Base-by-base conservation (phyloP, 37 sponge, comb jelly and placozoan genomes). In the Bolinopsis microptera region DNA sequence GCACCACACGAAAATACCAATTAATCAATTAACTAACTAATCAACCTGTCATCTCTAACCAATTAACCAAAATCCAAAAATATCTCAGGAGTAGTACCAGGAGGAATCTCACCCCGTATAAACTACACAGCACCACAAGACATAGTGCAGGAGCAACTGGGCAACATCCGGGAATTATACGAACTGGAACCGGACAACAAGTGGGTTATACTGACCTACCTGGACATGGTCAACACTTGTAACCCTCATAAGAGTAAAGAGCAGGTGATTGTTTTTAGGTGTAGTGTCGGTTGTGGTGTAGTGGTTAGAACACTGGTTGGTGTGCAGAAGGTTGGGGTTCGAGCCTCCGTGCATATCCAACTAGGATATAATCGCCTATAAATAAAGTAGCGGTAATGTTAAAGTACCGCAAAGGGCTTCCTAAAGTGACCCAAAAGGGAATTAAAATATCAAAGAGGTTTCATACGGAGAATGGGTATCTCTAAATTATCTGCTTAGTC, bases 131-230 rank as follows among this genome's bases (percentile, higher is more conserved):
- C 80, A 27, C 80, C 80, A 9, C 33, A 18, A 0, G 80, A 77
- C 80, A 31, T 77, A 5, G 80, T 77, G 16, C 0, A 27, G 35
- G 80, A 77, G 32, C 80, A 77, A 18, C 80, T 77, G 13, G 80
- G 21, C 18, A 77, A 77, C 80, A 77, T 77, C 34, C 80, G 80
- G 9, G 80, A 77, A 32, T 18, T 77, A 33, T 77, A 77, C 80
- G 80, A 77, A 8, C 18, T 77, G 80, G 80, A 77, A 35, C 37
- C 80, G 28, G 80, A 77, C 80, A 77, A 77, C 80, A 77, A 77
- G 80, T 77, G 80, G 80, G 80, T 77, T 32, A 77, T 77, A 22
- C 32, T 77, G 2, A 77, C 80, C 28, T 32, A 32, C 37, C 33
- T 77, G 27, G 32, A 77, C 80, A 77, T 77, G 80, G 32, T 77